Percentiles rank a stretch among this genome's conserved stretches.
Conservation (phyloP, 2,888 invertebrate genomes). For the Leptinotarsa haldemani region DNA sequence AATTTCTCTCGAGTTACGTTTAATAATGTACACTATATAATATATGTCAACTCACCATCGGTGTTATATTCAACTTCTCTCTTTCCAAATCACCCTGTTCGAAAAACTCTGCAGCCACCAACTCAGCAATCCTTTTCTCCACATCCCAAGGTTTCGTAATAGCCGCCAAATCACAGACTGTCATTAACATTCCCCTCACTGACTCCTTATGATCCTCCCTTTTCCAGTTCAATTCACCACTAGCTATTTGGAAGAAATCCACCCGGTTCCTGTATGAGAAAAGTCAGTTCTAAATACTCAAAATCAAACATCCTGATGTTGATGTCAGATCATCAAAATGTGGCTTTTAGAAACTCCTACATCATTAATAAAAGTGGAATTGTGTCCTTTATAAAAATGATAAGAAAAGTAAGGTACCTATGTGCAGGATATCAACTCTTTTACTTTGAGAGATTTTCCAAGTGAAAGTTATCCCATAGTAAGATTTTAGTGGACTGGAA, state of each 20-base stretch:
- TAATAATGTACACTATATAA: not conserved
- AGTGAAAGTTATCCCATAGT: too few species aligned
- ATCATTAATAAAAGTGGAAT: too few species aligned
- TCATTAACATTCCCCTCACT: slow-evolving; percentile 93
- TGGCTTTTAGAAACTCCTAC: too few species aligned
- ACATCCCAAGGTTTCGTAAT: slow-evolving; percentile 96
- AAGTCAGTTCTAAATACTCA: slow-evolving; percentile 21
- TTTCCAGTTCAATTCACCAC: slow-evolving; percentile 74
- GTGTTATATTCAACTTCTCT: slow-evolving; percentile 88
- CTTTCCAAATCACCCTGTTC: slow-evolving; percentile 93
- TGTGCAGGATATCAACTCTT: too few species aligned
- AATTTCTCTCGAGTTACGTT: too few species aligned
- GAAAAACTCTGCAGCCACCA: slow-evolving; percentile 93
- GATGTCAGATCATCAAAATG: too few species aligned
- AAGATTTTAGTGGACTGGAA: too few species aligned
- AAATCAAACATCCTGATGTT: too few species aligned
- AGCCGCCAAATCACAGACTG: slow-evolving; percentile 93
- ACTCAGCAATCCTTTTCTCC: slow-evolving; percentile 90
- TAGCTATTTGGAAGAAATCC: slow-evolving; percentile 81
- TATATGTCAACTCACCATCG: slow-evolving; percentile 76
- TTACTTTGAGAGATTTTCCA: too few species aligned
- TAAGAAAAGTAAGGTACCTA: too few species aligned
- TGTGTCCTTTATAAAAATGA: too few species aligned
- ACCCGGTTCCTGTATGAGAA: slow-evolving; percentile 80
- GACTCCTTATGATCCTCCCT: slow-evolving; percentile 83